Base-by-base conservation (phyloP, 2,797 vertebrate species). In the Tangara arthus region DNA sequence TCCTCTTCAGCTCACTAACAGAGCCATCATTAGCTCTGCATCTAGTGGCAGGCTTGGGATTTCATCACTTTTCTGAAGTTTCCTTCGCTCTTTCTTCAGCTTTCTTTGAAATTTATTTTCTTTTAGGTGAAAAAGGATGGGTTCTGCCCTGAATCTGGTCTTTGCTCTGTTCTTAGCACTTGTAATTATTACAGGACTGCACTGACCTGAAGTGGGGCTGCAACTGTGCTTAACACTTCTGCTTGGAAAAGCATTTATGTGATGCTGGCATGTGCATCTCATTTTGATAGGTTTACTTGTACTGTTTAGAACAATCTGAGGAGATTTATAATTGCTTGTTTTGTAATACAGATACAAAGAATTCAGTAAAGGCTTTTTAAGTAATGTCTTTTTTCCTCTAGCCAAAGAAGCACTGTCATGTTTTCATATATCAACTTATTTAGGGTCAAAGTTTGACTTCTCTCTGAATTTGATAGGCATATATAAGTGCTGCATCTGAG, bases 341-440 rank as follows among this genome's bases (percentile, higher is more conserved):
- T 90, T 94, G 53, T 87, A 89, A 59, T 82, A 37, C 27, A 84
- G 89, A 72, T 83, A 82, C 63, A 41, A 84, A 90, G 82, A 91
- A 93, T 83, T 82, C 86, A 94, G 79, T 72, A 46, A 90, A 79
- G 46, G 24, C 77, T 93, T 90, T 94, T 35, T 30, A 95, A 86
- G 49, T 91, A 72, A 84, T 76, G 30, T 72, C 47, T 80, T 35
- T 89, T 93, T 83, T 90, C 53, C 52, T 84, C 37, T 59, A 90
- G 87, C 50, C 64, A 63, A 92, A 82, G 52, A 79, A 84, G 47
- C 63, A 24, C 76, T 94, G 72, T 59, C 56, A 28, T 89, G 41
- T 88, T 94, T 93, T 82, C 37, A 68, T 77, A 41, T 60, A 64
- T 90, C 60, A 84, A 7, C 53, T 91, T 77, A 50, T 63, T 93